Conservation (phyloP, 1,140 invertebrate species). For the Sipha flava region DNA sequence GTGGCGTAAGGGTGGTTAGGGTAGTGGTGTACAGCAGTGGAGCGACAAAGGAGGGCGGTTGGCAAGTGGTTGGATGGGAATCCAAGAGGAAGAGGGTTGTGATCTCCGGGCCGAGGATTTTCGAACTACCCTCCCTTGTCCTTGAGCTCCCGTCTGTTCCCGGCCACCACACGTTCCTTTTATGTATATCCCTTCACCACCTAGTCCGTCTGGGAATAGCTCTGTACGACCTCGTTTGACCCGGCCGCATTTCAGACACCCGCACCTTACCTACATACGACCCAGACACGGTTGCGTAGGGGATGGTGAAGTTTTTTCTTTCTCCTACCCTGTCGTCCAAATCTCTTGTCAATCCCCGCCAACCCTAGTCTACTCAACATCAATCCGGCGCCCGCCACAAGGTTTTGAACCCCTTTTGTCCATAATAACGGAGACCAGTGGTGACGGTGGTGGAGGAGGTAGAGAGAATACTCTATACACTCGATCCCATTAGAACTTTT, state of each 20-base stretch:
- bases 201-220: constrained; percentile 26
- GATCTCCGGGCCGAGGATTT: constrained; percentile 25
- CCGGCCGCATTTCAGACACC: constrained; percentile 16
- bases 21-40: neutral
- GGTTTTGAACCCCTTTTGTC: neutral
- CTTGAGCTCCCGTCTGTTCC: neutral
- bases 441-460: neutral
- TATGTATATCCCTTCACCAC: constrained; percentile 12
- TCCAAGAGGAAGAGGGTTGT: neutral
- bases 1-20: neutral
- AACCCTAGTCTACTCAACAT: neutral
- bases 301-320: constrained; percentile 1
- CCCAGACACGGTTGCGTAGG: constrained; percentile 17
- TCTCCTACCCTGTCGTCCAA: too few relatives aligned
- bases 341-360: neutral
- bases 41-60: neutral
- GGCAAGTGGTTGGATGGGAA: neutral
- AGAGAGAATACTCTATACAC: neutral
- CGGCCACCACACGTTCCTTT: neutral
- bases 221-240: constrained; percentile 29
- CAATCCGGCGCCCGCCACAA: constrained; percentile 9
- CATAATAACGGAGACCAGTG: neutral
- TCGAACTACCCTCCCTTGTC: neutral
- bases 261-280: neutral
- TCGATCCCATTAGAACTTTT: constrained; percentile 24